These are phyloP conservation scores for Montifringilla adamsi DNA, from an alignment of 2,113 vertebrate genomes.

Conservation along the genomic window DNA sequence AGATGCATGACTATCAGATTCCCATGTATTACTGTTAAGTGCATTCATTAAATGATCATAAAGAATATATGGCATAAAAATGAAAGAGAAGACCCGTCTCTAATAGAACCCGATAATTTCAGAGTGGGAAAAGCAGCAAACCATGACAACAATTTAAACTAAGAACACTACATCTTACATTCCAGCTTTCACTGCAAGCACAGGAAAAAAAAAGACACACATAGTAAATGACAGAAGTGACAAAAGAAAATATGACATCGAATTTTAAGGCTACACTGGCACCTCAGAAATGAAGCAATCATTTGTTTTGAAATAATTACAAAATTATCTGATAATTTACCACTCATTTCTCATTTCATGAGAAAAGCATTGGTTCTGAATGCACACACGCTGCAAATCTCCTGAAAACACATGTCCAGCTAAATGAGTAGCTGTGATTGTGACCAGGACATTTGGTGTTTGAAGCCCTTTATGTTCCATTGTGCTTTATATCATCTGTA, in stretches of 20 bases:
- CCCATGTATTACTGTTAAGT: slow-evolving; percentile 18
- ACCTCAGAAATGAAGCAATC: neutral
- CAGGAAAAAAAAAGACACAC: neutral
- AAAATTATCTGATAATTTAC: neutral
- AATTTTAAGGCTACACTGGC: neutral
- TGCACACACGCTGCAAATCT: neutral
- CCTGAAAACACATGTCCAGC: neutral
- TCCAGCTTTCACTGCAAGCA: neutral
- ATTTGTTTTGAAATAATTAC: neutral
- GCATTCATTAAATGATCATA: slow-evolving; percentile 43
- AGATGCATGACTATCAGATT: slow-evolving; percentile 25
- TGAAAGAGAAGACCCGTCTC: neutral
- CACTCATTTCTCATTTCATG: neutral
- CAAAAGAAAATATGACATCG: neutral
- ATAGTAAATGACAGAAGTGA: neutral
- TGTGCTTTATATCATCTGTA: neutral
- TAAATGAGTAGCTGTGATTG: neutral
- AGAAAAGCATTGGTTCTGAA: neutral
- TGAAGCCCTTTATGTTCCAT: neutral
- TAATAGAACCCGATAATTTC: slow-evolving; percentile 1
- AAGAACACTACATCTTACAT: neutral
- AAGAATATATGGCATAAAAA: slow-evolving; percentile 32
- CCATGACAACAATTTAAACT: neutral
- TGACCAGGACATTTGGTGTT: neutral
- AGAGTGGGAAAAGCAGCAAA: neutral